Evolutionary conservation across 2,888 invertebrate species (phyloP).

Genomic region (Caenorhabditis sp.): DNA sequence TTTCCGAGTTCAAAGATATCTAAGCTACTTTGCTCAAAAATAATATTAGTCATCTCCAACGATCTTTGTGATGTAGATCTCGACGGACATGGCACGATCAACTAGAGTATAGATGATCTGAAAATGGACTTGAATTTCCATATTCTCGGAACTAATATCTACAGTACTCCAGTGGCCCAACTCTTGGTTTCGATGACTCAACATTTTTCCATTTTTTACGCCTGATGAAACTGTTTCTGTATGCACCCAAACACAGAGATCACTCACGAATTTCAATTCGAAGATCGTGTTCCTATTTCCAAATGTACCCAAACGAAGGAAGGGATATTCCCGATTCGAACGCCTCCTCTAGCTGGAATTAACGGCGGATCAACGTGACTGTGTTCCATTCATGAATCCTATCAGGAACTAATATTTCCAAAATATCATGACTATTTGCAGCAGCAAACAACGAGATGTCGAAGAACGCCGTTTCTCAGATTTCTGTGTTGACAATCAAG

Average conservation of each 20-base stretch:
- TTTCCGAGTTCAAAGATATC: too few species aligned
- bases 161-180: too few species aligned
- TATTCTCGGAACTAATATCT: too few species aligned
- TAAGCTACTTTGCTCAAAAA: too few species aligned
- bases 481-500: conserved; percentile 25
- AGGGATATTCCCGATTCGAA: not conserved
- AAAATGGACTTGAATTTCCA: too few species aligned
- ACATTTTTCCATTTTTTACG: too few species aligned
- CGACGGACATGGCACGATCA: too few species aligned
- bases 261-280: not conserved
- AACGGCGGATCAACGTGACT: not conserved
- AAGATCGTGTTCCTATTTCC: not conserved
- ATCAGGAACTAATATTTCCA: conserved; percentile 4
- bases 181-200: too few species aligned
- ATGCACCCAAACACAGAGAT: not conserved
- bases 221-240: not conserved
- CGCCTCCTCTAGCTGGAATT: conserved; percentile 7
- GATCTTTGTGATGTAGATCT: too few species aligned
- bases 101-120: too few species aligned
- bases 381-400: not conserved
- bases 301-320: conserved; percentile 17
- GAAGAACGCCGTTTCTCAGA: not conserved
- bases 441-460: not conserved
- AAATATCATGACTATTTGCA: not conserved
- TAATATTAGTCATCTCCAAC: too few species aligned